A percentile compares a stretch with the other conserved stretches of the same genome.
Evolutionary conservation across 1,140 invertebrate species (phyloP).

Genomic region (Catajapyx aquilonaris): DNA sequence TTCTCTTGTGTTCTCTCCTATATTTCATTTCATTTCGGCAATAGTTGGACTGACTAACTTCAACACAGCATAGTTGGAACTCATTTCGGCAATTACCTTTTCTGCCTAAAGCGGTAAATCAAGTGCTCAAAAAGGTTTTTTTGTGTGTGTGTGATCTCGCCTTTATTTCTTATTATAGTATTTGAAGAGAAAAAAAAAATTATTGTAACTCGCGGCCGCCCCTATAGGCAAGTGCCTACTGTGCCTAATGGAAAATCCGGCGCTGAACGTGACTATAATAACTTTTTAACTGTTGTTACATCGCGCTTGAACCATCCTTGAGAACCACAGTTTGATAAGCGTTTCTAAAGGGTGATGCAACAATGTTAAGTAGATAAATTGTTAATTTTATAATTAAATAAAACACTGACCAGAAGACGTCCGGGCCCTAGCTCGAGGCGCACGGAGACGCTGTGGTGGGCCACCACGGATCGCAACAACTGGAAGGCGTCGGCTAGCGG

Average conservation of each 20-base stretch:
- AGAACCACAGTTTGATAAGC: background rate
- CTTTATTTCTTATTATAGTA: too few species aligned
- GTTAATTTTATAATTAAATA: conserved; percentile 2
- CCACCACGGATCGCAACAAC: conserved; percentile 16
- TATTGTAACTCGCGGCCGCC: background rate
- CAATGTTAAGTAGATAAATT: background rate
- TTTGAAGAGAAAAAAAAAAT: too few species aligned
- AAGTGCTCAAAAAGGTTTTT: too few species aligned
- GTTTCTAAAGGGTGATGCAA: background rate
- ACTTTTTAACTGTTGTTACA: background rate
- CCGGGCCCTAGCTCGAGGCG: conserved; percentile 13
- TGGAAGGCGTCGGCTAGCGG: conserved; percentile 16
- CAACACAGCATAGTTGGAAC: too few species aligned
- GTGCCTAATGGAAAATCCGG: too few species aligned
- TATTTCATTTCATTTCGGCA: too few species aligned
- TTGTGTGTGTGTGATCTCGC: too few species aligned
- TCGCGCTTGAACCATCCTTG: background rate
- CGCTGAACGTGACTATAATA: background rate
- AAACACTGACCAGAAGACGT: conserved; percentile 2
- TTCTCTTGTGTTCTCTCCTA: too few species aligned
- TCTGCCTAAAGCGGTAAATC: too few species aligned
- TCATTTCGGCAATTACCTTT: too few species aligned
- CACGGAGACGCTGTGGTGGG: conserved; percentile 16
- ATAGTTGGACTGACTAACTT: too few species aligned
- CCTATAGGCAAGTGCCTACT: too few species aligned